A percentile compares a stretch with the other conserved stretches of the same genome.
Evolutionary conservation across 1,140 invertebrate genomes (phyloP).

Genomic region (Hetaerina americana): DNA sequence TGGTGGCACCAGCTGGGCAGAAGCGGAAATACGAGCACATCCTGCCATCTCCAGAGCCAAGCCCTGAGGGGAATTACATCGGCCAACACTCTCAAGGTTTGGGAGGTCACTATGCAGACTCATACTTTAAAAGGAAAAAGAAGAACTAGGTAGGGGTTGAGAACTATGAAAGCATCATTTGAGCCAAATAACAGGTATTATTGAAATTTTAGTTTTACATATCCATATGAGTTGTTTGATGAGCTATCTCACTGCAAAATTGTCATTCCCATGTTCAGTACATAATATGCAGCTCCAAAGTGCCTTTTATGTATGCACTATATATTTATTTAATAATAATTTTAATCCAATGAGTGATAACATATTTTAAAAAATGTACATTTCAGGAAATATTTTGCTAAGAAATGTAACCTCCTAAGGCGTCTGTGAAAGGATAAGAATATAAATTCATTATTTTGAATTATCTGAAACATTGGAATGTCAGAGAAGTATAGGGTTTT

Average conservation of each 20-base stretch:
- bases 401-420: background rate
- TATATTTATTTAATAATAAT: background rate
- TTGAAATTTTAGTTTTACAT: background rate
- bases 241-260: background rate
- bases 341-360: background rate
- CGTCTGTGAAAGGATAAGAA: background rate
- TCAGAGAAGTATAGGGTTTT: background rate
- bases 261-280: background rate
- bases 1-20: slow-evolving; percentile 28
- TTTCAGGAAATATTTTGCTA: background rate
- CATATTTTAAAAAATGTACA: background rate
- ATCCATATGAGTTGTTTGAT: background rate
- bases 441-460: background rate
- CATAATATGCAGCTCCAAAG: background rate
- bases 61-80: slow-evolving; percentile 36
- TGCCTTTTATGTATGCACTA: background rate
- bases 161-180: background rate
- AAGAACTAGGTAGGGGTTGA: slow-evolving; percentile 20
- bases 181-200: background rate
- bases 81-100: slow-evolving; percentile 44
- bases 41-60: slow-evolving; percentile 36
- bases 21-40: slow-evolving; percentile 36
- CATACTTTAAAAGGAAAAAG: slow-evolving; percentile 35
- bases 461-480: background rate
- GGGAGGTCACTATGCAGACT: slow-evolving; percentile 42